Evolutionary conservation across 2,113 vertebrate species (phyloP).

Genomic region (Bos javanicus): DNA sequence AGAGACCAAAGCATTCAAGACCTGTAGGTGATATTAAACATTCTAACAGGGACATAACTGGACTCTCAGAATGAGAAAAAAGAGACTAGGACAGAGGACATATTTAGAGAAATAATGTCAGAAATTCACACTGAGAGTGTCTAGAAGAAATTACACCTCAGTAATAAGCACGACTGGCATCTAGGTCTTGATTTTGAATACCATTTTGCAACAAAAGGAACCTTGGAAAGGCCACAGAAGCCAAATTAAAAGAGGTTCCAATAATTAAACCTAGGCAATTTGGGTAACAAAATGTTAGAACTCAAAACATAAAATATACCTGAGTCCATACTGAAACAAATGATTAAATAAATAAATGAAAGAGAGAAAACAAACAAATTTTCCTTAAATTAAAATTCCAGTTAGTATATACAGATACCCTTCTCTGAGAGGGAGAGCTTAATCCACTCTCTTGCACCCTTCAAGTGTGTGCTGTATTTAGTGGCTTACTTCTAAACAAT

Average conservation of each 20-base stretch:
- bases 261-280: not conserved
- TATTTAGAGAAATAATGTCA: not conserved
- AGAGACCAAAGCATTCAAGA: not conserved
- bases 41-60: not conserved
- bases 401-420: not conserved
- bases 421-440: not conserved
- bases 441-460: not conserved
- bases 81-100: not conserved
- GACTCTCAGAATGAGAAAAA: not conserved
- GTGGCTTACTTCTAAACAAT: not conserved
- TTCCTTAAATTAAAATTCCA: not conserved
- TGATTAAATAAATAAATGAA: not conserved
- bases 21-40: not conserved
- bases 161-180: not conserved
- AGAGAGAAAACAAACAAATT: not conserved
- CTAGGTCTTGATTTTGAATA: not conserved
- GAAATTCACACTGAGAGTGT: not conserved
- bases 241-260: not conserved
- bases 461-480: not conserved
- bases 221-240: not conserved
- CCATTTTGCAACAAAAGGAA: not conserved
- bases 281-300: not conserved
- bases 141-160: not conserved
- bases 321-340: not conserved
- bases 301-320: not conserved